Evolutionary conservation across 2,797 vertebrate genomes (phyloP).

Genomic region (Scomberomorus guttatus): DNA sequence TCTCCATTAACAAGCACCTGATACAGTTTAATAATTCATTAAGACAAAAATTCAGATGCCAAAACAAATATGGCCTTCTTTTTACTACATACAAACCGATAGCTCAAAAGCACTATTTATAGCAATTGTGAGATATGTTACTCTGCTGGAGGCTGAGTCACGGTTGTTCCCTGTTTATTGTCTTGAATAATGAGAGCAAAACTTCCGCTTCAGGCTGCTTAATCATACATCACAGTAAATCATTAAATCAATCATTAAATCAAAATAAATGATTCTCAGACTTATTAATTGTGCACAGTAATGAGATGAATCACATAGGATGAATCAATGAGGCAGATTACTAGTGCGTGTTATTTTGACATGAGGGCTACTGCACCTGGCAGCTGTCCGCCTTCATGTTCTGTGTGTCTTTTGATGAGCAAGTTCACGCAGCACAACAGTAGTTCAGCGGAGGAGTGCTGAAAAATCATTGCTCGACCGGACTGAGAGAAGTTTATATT

Average conservation of each 20-base stretch:
- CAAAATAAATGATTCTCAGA: constrained; percentile 29
- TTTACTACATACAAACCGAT: background rate
- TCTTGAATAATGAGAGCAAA: constrained; percentile 34
- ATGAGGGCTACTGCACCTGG: background rate
- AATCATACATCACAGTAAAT: constrained; percentile 32
- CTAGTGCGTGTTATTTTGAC: constrained; percentile 22
- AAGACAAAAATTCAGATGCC: constrained; percentile 37
- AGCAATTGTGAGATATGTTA: constrained; percentile 8
- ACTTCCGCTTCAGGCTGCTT: constrained; percentile 25
- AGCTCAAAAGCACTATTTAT: constrained; percentile 1
- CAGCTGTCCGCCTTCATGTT: background rate
- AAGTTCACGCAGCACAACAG: background rate
- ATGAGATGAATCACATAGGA: constrained; percentile 19
- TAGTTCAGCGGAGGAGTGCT: constrained; percentile 5
- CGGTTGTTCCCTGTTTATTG: constrained; percentile 26
- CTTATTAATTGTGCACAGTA: constrained; percentile 9
- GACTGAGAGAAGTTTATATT: background rate
- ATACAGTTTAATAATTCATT: constrained; percentile 61
- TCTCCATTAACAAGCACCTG: constrained; percentile 38
- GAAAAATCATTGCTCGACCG: background rate
- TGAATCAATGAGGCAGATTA: constrained; percentile 34
- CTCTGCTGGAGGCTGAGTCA: constrained; percentile 1
- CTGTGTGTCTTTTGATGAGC: constrained; percentile 8
- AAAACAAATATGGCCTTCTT: constrained; percentile 29
- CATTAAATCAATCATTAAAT: constrained; percentile 53